Evolutionary conservation across 2,888 invertebrate genomes (phyloP).

Genomic region (Leptothorax acervorum): DNA sequence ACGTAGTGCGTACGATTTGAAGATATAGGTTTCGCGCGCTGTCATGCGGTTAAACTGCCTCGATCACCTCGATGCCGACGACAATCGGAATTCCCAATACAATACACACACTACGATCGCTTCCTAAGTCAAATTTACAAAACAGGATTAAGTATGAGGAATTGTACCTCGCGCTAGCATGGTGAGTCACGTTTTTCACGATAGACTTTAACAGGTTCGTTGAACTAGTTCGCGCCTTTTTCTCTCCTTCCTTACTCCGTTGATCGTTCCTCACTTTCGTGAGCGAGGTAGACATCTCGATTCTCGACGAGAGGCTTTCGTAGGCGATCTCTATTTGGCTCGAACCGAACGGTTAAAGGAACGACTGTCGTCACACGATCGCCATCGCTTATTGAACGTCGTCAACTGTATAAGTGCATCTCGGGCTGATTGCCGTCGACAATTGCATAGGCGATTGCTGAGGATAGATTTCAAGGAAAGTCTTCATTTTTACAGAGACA

Average conservation of each 20-base stretch:
- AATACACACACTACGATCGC: not conserved
- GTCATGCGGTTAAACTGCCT: not conserved
- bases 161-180: slow-evolving; percentile 15
- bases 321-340: slow-evolving; percentile 26
- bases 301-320: not conserved
- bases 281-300: slow-evolving; percentile 4
- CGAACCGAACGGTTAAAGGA: slow-evolving; percentile 28
- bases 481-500: not conserved
- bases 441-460: not conserved
- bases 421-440: not conserved
- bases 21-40: not conserved
- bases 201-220: slow-evolving; percentile 49
- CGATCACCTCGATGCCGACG: no score
- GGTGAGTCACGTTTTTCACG: slow-evolving; percentile 48
- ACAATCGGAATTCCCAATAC: not conserved
- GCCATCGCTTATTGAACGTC: not conserved
- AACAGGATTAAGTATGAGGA: slow-evolving; percentile 40
- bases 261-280: not conserved
- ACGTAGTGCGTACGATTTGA: not conserved
- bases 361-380: not conserved
- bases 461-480: not conserved
- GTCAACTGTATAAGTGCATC: not conserved
- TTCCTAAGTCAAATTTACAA: slow-evolving; percentile 43
- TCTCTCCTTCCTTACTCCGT: slow-evolving; percentile 9
- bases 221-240: slow-evolving; percentile 49